Evolutionary conservation across 2,797 vertebrate genomes (phyloP).

Genomic region (Arctocebus calabarensis): DNA sequence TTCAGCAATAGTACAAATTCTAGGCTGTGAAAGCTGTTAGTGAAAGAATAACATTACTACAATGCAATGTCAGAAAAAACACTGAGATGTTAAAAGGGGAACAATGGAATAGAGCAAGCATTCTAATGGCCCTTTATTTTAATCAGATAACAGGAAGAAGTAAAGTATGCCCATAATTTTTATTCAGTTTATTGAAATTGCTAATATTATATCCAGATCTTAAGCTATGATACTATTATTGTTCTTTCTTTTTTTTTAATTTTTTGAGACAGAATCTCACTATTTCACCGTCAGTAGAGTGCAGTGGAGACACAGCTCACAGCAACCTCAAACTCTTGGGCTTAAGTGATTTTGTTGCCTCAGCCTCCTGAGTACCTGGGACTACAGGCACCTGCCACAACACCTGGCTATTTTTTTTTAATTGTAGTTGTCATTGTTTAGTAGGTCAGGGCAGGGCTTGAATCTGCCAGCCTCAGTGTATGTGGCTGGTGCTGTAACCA

Average conservation of each 20-base stretch:
- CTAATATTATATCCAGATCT: not conserved
- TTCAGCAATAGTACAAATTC: not conserved
- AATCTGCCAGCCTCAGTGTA: too few species aligned
- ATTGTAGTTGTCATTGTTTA: too few species aligned
- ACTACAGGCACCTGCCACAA: too few species aligned
- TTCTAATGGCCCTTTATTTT: slow-evolving; percentile 39
- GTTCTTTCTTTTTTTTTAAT: slow-evolving; percentile 33
- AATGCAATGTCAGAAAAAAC: not conserved
- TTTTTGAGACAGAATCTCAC: too few species aligned
- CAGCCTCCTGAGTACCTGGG: too few species aligned
- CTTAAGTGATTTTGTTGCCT: too few species aligned
- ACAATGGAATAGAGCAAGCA: slow-evolving; percentile 26
- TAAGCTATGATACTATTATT: slow-evolving; percentile 37
- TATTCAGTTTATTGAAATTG: slow-evolving; percentile 38
- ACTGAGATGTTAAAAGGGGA: slow-evolving; percentile 33
- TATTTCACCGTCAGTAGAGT: too few species aligned
- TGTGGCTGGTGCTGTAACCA: too few species aligned
- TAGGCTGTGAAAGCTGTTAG: not conserved
- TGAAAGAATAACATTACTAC: not conserved
- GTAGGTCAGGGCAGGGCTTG: too few species aligned
- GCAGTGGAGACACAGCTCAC: too few species aligned
- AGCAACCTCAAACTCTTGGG: too few species aligned
- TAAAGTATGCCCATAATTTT: slow-evolving; percentile 3
- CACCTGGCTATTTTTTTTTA: too few species aligned
- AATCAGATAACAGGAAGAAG: not conserved